phyloP scores from a whole-genome alignment of 2,888 invertebrate species.

The Vannuccia rotundouncinata region DNA sequence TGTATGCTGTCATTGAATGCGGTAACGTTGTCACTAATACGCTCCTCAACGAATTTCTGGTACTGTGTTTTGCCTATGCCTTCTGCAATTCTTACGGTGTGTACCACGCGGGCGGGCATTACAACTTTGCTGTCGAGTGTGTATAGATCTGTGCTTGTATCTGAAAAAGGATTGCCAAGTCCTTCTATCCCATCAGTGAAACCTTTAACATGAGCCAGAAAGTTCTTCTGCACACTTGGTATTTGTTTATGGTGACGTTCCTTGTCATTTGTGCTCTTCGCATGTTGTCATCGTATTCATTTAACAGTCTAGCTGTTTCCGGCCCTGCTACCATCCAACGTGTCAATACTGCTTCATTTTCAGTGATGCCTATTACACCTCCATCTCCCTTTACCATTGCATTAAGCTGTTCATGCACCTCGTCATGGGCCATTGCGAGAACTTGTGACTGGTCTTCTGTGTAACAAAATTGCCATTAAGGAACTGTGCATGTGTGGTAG shows the following conservation, averaged over 20 bases:
- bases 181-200: not conserved
- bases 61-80: conserved; percentile 19
- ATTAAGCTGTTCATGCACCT: no score
- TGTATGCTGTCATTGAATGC: conserved; percentile 34
- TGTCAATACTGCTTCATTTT: no score
- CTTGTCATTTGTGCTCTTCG: not conserved
- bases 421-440: no score
- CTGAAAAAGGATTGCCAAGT: not conserved
- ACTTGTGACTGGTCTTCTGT: no score
- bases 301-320: not conserved
- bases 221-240: not conserved
- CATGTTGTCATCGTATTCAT: not conserved
- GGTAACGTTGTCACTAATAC: conserved; percentile 21
- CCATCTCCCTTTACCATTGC: no score
- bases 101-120: not conserved
- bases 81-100: no score
- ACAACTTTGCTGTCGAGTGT: not conserved
- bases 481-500: no score
- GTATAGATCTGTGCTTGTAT: not conserved
- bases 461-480: no score
- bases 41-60: conserved; percentile 31
- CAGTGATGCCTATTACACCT: no score
- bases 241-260: not conserved
- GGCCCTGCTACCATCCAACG: not conserved
- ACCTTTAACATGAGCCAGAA: not conserved